Conservation (phyloP, 2,888 invertebrate species). For the Myopa testacea region DNA sequence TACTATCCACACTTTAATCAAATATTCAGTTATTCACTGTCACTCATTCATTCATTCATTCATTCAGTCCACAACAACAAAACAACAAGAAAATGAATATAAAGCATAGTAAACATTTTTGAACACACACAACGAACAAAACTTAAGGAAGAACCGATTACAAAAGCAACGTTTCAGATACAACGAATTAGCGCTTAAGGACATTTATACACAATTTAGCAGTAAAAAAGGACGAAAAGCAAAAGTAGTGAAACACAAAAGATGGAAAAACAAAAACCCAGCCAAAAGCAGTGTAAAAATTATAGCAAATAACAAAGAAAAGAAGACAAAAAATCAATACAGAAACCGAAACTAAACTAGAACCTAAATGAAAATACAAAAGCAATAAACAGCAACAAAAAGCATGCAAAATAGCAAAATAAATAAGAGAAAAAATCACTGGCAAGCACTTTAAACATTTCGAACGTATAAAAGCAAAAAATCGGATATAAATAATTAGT, state of each 20-base stretch:
- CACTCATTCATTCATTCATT: constrained; percentile 5
- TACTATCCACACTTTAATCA: neutral
- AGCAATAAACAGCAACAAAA: too few species aligned
- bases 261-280: constrained; percentile 25
- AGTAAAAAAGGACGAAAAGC: constrained; percentile 24
- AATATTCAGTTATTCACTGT: neutral
- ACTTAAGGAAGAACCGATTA: constrained; percentile 56
- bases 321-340: neutral
- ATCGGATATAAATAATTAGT: too few species aligned
- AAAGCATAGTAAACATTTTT: neutral
- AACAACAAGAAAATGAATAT: neutral
- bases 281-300: constrained; percentile 38
- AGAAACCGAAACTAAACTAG: neutral
- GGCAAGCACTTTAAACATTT: too few species aligned
- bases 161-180: constrained; percentile 69
- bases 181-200: constrained; percentile 69
- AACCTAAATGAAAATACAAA: neutral
- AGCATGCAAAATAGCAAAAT: neutral
- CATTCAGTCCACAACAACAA: neutral
- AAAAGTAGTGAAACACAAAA: neutral
- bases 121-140: constrained; percentile 59
- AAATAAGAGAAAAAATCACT: neutral
- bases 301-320: constrained; percentile 16
- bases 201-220: constrained; percentile 48
- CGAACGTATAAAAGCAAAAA: too few species aligned